Evolutionary conservation across 2,113 vertebrate genomes (phyloP), one percentile per base, ranked within the genome.

Genomic region (Pristiophorus japonicus): DNA sequence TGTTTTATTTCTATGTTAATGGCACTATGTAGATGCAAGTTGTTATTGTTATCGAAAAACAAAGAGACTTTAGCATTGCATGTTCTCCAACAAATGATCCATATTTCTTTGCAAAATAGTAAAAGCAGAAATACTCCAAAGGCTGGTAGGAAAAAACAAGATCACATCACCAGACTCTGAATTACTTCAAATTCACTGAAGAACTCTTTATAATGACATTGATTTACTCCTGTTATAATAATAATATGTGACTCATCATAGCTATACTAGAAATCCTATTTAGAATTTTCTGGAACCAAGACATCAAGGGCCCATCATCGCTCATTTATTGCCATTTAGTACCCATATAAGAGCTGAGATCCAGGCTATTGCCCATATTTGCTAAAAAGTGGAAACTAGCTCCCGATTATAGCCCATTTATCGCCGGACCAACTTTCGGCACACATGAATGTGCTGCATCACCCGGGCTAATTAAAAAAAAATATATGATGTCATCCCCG

Each of bases 151-250:
- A n/a, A 92, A 92, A 92, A 92, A 92, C 59, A 92, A 92, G 88
- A 65, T 65, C 59, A 22, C n/a, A 22, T 92, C 42, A 65, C 59
- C 20, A 3, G 34, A 42, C 51, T 3, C 84, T 30, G 27, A 88
- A 88, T 55, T 88, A 88, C 47, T 42, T 42, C 59, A 38, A 92
- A 92, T 59, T 8, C n/a, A 2, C 59, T 92, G 18, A 22, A 22
- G 88, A 16, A n/a, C 88, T 92, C 38, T 92, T 92, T 92, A 92
- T 92, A 92, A 16, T 38, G 38, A 92, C 59, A 63, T 62, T 42
- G 59, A 63, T 92, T 92, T 38, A 38, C 59, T 92, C 59, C 34
- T 92, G 88, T 63, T 59, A 38, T 92, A 92, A 92, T 63, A 92
- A 92, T 92, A 92, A 63, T 92, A 59, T 38, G 88, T 92, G 88